phyloP scores from a whole-genome alignment of 1,140 invertebrate genomes.

The Pseudomyrmex sp. region DNA sequence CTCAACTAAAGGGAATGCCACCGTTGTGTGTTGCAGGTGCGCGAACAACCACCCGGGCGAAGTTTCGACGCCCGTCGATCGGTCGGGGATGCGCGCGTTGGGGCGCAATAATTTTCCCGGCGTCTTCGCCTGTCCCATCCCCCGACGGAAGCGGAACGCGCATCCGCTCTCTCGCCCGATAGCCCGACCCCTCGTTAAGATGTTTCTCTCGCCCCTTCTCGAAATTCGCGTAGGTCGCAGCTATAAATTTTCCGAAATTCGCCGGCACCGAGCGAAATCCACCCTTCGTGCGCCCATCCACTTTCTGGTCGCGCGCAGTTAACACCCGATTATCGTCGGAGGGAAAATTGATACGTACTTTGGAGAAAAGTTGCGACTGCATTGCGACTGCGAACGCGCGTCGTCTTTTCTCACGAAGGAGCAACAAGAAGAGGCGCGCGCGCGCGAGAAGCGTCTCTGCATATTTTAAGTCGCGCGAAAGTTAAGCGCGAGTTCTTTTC shows the following conservation, averaged over 20 bases:
- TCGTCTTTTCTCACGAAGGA: neutral
- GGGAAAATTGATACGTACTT: slow-evolving; percentile 59
- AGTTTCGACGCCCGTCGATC: slow-evolving; percentile 67
- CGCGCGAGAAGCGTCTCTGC: neutral
- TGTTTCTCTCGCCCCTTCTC: slow-evolving; percentile 72
- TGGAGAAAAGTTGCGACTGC: slow-evolving; percentile 11
- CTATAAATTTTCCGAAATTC: slow-evolving; percentile 77
- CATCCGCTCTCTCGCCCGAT: slow-evolving; percentile 74
- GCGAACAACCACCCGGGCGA: slow-evolving; percentile 38
- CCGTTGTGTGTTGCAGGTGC: slow-evolving; percentile 68
- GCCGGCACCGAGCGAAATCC: slow-evolving; percentile 34
- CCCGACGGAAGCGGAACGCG: slow-evolving; percentile 72
- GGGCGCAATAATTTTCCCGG: slow-evolving; percentile 59
- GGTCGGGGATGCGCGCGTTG: neutral
- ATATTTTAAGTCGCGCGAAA: slow-evolving; percentile 3
- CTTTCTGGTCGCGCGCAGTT: slow-evolving; percentile 34
- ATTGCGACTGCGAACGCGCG: neutral
- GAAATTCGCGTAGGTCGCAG: slow-evolving; percentile 67
- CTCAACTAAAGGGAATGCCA: slow-evolving; percentile 65
- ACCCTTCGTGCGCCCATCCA: neutral
- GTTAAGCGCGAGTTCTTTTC: slow-evolving; percentile 2
- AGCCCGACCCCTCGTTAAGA: slow-evolving; percentile 79
- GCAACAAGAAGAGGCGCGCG: neutral
- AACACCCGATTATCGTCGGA: slow-evolving; percentile 63
- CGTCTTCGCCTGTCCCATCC: slow-evolving; percentile 60